Conservation (phyloP, 2,113 vertebrate species). For the Notarius lentiginosus region DNA sequence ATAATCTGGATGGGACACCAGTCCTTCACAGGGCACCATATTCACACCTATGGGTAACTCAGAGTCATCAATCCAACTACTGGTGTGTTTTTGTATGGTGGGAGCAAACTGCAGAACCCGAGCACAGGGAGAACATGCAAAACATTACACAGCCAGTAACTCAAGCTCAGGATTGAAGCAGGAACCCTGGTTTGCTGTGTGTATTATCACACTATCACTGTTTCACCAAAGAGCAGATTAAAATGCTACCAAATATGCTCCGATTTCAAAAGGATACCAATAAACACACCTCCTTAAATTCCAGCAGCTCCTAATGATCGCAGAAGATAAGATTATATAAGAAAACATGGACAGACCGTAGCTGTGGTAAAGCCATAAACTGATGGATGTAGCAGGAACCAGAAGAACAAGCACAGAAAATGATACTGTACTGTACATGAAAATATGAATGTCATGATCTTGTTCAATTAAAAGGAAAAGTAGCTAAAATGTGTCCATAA, state of each 20-base stretch:
- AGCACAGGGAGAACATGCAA: not conserved
- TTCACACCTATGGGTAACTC: not conserved
- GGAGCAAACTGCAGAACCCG: not conserved
- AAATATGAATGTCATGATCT: not conserved
- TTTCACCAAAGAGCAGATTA: slow-evolving; percentile 54
- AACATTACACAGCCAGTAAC: not conserved
- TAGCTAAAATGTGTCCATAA: not conserved
- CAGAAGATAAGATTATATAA: slow-evolving; percentile 53
- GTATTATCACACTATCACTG: not conserved
- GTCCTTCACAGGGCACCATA: not conserved
- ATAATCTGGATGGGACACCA: not conserved
- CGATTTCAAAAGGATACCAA: slow-evolving; percentile 59
- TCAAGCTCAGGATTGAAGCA: not conserved
- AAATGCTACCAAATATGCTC: slow-evolving; percentile 63
- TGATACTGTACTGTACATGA: not conserved
- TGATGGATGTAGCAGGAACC: not conserved
- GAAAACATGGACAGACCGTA: slow-evolving; percentile 46
- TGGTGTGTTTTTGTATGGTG: not conserved
- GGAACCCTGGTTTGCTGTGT: not conserved
- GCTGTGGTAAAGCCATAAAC: slow-evolving; percentile 26
- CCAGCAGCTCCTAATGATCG: slow-evolving; percentile 53
- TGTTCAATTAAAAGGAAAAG: not conserved
- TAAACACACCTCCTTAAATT: slow-evolving; percentile 57
- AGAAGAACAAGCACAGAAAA: not conserved
- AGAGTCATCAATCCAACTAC: not conserved